A percentile compares a stretch with the other conserved stretches of the same genome.
These are phyloP conservation scores for Motacilla alba DNA, from an alignment of 2,113 vertebrate genomes.

Conservation along the genomic window DNA sequence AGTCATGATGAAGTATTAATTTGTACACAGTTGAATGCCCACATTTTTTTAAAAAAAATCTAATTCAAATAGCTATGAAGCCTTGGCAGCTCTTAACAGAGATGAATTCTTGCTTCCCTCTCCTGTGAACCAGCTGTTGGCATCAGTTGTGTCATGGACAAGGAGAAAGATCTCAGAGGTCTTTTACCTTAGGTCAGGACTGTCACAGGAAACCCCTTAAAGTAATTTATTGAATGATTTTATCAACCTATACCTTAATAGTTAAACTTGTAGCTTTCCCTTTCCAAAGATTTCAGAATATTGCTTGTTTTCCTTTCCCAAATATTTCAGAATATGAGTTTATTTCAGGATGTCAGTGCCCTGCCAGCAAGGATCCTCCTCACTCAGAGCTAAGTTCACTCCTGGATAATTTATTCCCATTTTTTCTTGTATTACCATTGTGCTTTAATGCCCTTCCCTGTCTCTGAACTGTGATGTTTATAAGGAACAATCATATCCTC, in stretches of 20 bases:
- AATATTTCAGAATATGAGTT: background rate
- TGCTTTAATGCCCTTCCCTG: background rate
- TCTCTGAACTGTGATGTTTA: background rate
- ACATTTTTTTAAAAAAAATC: background rate
- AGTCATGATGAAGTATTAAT: conserved; percentile 57
- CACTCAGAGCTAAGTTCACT: background rate
- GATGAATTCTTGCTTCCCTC: background rate
- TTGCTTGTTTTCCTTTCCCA: background rate
- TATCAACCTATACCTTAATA: background rate
- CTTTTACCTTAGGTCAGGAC: background rate
- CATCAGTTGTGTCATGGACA: background rate
- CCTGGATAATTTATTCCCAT: background rate
- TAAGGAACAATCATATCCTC: background rate
- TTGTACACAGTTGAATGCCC: conserved; percentile 35
- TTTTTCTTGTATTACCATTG: background rate
- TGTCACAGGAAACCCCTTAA: background rate
- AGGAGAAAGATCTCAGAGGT: background rate
- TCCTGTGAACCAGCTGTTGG: background rate
- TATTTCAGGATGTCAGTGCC: background rate
- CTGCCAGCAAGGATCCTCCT: background rate
- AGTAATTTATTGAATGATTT: background rate
- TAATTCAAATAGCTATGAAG: conserved; percentile 18
- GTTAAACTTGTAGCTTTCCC: background rate
- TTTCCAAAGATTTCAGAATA: background rate
- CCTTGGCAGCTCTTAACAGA: conserved; percentile 12